Base-by-base conservation (phyloP, 2,888 invertebrate genomes). In the Dexiosoma caninum region DNA sequence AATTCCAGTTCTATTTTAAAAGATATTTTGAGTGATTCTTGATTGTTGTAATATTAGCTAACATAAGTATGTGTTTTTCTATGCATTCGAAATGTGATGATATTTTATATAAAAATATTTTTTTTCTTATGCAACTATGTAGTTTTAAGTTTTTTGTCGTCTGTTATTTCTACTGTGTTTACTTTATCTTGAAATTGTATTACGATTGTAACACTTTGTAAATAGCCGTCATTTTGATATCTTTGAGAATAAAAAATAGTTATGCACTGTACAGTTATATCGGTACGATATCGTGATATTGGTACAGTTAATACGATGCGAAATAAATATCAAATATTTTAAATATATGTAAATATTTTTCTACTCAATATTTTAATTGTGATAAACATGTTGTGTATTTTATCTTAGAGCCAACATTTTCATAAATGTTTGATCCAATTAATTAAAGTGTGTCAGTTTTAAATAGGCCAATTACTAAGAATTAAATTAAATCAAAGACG, bases 1-100 rank as follows among this genome's bases (percentile, higher is more conserved):
- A 90, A 90, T 86, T 90, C 90, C 75, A 90, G 90, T 84, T 90
- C 90, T 32, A 90, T 90, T 84, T 84, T 90, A 40, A 90, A 90
- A 85, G 90, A 90, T 80, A 90, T 90, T 69, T 85, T 90, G n/a
- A 90, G 84, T 83, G 90, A 90, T 79, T 87, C 90, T 79, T 90
- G 90, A 90, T 88, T 86, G 82, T 85, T 87, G 83, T 87, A 87
- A 82, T 64, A 57, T 42, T 51, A 70, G 70, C 40, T 75, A 59
- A 53, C 12, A 9, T 55, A 23, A 35, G 10, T 12, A 40, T 70
- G 12, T 49, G 14, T 35, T 1, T 62, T 46, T 2, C 16, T 60
- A 46, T 21, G 35, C 40, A 5, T 62, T 59, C 40, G 10, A 40
- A 19, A 21, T 59, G 16, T 23, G 40, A 10, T 21, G 9, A 19